Evolutionary conservation across 2,113 vertebrate species (phyloP).

Genomic region (Dromaius novaehollandiae): DNA sequence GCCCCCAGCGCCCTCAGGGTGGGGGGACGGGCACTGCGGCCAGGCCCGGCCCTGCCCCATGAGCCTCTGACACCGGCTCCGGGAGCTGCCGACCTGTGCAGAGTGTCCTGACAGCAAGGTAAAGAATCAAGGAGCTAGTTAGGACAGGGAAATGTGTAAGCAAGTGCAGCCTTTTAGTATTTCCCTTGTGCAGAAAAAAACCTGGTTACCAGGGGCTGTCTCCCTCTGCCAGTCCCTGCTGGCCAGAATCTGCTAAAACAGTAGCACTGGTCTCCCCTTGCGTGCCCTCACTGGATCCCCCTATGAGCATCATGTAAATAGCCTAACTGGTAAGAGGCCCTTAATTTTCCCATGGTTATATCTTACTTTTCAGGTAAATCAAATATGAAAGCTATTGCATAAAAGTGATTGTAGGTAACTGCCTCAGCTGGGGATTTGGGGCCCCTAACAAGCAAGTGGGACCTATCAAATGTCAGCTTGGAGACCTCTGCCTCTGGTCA

Average conservation of each 20-base stretch:
- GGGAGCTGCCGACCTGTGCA: fast-evolving
- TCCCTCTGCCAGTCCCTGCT: not conserved
- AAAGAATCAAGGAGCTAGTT: not conserved
- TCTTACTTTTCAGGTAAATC: slow-evolving; percentile 62
- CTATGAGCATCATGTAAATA: not conserved
- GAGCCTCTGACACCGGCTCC: too few species aligned
- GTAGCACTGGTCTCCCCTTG: not conserved
- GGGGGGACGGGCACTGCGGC: not conserved
- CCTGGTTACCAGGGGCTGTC: not conserved
- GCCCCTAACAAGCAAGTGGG: slow-evolving; percentile 77
- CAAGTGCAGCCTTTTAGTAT: not conserved
- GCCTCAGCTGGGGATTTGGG: slow-evolving; percentile 63
- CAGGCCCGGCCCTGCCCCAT: not conserved
- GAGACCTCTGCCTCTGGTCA: slow-evolving; percentile 79
- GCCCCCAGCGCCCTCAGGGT: not conserved
- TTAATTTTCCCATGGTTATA: not conserved
- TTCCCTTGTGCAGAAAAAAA: not conserved
- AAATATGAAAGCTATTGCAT: slow-evolving; percentile 65
- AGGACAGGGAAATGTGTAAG: not conserved
- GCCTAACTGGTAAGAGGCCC: not conserved
- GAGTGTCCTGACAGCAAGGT: not conserved
- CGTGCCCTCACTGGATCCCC: not conserved
- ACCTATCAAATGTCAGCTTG: slow-evolving; percentile 77
- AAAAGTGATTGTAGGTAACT: slow-evolving; percentile 65
- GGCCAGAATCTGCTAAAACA: not conserved